Percentiles rank a stretch among this genome's conserved stretches.
Evolutionary conservation across 1,140 invertebrate species (phyloP).

Genomic region (Leptoteleia sp.): DNA sequence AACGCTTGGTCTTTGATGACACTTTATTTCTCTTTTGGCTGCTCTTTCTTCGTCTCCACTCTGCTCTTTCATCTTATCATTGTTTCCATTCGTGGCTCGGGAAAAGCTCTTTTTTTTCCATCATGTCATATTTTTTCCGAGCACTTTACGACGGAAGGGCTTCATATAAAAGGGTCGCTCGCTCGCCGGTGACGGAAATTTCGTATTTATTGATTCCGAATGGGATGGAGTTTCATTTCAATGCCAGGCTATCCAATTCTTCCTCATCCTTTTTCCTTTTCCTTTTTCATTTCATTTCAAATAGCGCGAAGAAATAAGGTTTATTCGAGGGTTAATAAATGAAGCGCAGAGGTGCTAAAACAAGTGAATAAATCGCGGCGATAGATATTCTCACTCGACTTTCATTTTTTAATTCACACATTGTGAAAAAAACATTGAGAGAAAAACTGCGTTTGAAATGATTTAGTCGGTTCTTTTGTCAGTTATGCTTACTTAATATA

Average conservation of each 20-base stretch:
- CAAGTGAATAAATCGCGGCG: slow-evolving; percentile 17
- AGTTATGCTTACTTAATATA: too few species aligned
- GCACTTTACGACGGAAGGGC: slow-evolving; percentile 27
- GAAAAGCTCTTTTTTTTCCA: slow-evolving; percentile 18
- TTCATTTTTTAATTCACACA: slow-evolving; percentile 21
- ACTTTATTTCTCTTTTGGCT: slow-evolving; percentile 31
- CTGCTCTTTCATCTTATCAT: slow-evolving; percentile 4
- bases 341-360: slow-evolving; percentile 22
- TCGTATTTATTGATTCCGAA: slow-evolving; percentile 43
- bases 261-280: background rate
- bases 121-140: slow-evolving; percentile 39
- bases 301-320: slow-evolving; percentile 19
- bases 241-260: background rate
- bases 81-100: slow-evolving; percentile 28
- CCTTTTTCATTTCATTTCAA: slow-evolving; percentile 10
- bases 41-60: slow-evolving; percentile 1
- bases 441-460: too few species aligned
- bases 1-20: slow-evolving; percentile 24
- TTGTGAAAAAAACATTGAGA: too few species aligned
- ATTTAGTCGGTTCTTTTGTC: too few species aligned
- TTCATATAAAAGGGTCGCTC: slow-evolving; percentile 36
- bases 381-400: slow-evolving; percentile 28
- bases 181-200: slow-evolving; percentile 24
- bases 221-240: slow-evolving; percentile 16
- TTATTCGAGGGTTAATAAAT: slow-evolving; percentile 36